Base-by-base conservation (phyloP, 2,113 vertebrate genomes). In the Scophthalmus maximus region DNA sequence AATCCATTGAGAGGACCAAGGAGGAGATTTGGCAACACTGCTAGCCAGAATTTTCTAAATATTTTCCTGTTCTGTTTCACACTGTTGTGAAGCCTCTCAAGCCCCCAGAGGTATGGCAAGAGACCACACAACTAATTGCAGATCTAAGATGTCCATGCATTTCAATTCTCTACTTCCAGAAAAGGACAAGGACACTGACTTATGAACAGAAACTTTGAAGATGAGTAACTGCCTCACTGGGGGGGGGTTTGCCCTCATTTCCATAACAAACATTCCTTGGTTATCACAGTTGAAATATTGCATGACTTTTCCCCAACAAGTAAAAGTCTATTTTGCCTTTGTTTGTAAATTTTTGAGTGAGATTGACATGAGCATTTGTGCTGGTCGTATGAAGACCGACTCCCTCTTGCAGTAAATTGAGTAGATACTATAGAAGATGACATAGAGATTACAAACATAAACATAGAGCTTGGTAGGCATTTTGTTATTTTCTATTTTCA, bases 111-210 rank as follows among this genome's bases (percentile, higher is more conserved):
- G 36, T 40, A 40, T 40, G 14, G 36, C 1, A 6, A 15, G 36
- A 40, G 38, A 76, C 71, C 34, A 62, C 26, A 71, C 52, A 34
- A 42, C 34, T 78, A 64, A 46, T 46, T 46, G 7, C 18, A n/a
- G 62, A 78, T 82, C 62, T 50, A 58, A 82, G 56, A 58, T 73
- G 67, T 38, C 47, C 29, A 56, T 76, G 62, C 59, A 78, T 86
- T 86, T 72, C 59, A 84, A 78, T 82, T 22, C 12, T 73, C 44
- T 68, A 58, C 79, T 84, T 84, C 34, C 26, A 52, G 18, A 72
- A 79, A 79, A 68, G 68, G 42, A 84, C 81, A 86, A 78, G 67
- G 78, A 73, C 78, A 76, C 26, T 57, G 62, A 72, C 49, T 66
- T 82, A 49, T 2, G 25, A 82, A 73, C 49, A 60, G 50, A 79